Evolutionary conservation across 1,140 invertebrate species (phyloP), one percentile per base, ranked within the genome.

Genomic region (Drosophila rhopaloa): DNA sequence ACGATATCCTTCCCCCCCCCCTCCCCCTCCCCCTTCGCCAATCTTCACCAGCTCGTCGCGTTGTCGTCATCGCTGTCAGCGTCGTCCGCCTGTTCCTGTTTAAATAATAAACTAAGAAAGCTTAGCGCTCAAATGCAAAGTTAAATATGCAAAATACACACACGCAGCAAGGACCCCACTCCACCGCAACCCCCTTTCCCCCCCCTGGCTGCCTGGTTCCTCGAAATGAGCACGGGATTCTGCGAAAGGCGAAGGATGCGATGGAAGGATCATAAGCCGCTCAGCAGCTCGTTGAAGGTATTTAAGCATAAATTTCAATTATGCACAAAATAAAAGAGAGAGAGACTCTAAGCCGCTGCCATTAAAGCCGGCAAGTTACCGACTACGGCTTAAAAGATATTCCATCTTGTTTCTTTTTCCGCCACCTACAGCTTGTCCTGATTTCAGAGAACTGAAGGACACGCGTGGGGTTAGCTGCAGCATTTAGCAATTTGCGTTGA

Each of bases 41-140:
- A 38, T 27, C 56, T 37, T 70, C 46, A 38, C 62, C 43, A 37
- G 46, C 41, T 48, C 55, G 38, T 62, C 59, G 54, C 54, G 38
- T 41, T 61, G 50, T 40, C 66, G 59, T 79, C 58, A 48, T 65
- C 72, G 71, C 74, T 71, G 78, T 71, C 78, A 71, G 53, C 71
- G 78, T 54, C 56, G 51, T 50, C 72, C 67, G 66, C 60, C 78
- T 62, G 60, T 61, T 81, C 70, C 79, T 81, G 66, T 81, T 81
- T 81, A 81, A 81, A 81, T 81, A 81, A 81, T 81, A 81, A 81
- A 81, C 79, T 76, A 81, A 81, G 79, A 73, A 81, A 81, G 79
- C 79, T 81, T 81, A 81, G 73, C 73, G 79, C 79, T 73, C 66
- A 81, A 81, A 81, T 77, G 79, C 79, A 81, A 81, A 81, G 79